Base-by-base conservation (phyloP, 2,797 vertebrate genomes). In the Coregonus sp. region DNA sequence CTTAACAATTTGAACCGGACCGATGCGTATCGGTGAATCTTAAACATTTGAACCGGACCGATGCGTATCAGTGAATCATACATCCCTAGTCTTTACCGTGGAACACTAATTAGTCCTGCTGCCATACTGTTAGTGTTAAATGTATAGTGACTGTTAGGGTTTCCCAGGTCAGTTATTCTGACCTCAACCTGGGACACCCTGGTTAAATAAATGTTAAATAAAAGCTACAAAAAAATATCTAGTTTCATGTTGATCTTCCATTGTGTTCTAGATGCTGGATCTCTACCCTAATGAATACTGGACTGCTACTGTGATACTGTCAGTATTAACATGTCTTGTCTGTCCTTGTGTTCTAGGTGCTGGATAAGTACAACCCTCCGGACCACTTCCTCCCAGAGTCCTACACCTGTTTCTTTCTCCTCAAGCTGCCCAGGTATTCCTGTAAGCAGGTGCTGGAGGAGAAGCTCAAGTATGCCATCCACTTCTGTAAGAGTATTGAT, bases 401-500 rank as follows among this genome's bases (percentile, higher is more conserved):
- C 16, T 99, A 99, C 92, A 99, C 98, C 0, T 99, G 98, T 86
- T 99, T 99, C 94, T 99, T 99, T 92, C 93, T 99, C 86, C 94
- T 99, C 85, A 99, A 99, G 93, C 90, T 99, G 89, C 98, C 98
- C 78, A 93, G 98, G 82, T 99, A 99, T 88, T 99, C 98, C 5
- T 99, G 98, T 72, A 97, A 96, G 86, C 97, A 97, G 89, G 98
- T 99, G 1, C 94, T 99, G 70, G 97, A 99, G 90, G 97, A 99
- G 82, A 99, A 99, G 67, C 94, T 99, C 4, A 99, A 99, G 80
- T 99, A 99, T 0, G 98, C 98, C 85, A 99, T 99, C 80, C 98
- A 99, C 89, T 99, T 99, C 90, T 99, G 98, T 91, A 99, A 99
- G 82, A 99, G 98, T 40, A 99, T 99, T 84, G 98, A 99, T 95